Base-by-base conservation (phyloP, 1,140 invertebrate species). In the Plutomurus gul region DNA sequence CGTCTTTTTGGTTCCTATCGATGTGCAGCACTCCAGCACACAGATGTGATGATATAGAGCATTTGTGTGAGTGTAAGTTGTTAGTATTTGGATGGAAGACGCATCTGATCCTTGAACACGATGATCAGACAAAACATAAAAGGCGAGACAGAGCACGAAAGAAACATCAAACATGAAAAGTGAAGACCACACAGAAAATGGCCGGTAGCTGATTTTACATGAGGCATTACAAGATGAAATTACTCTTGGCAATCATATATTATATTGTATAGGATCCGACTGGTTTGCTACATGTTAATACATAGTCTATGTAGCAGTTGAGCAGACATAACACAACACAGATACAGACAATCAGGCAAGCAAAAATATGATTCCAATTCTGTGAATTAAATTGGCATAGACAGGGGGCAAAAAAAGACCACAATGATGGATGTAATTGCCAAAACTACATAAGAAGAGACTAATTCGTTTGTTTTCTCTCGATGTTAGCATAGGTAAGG, bases 111-210 rank as follows among this genome's bases (percentile, higher is more conserved):
- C 56, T 18, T n/a, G 47, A 51, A n/a, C 47, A 51, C 36, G 56
- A 65, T 65, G 56, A 65, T 65, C 56, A 65, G 27, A 30, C 56
- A 8, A 65, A 65, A 65, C 36, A 27, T 25, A 65, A 33, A 36
- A 65, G 27, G 27, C 27, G 56, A 33, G 56, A 27, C 27, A 65
- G 27, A 13, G 13, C 27, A 65, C 56, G 36, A 65, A 60, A 65
- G 56, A 65, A 65, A 65, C 56, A 65, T 33, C 56, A 65, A 65
- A 65, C 56, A 33, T 65, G 56, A 65, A 65, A 65, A 65, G 25
- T 65, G 25, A n/a, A 33, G 56, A 65, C 56, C 56, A 65, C 56
- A 65, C 56, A 65, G 56, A n/a, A n/a, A 33, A 65, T 65, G 25
- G 56, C 56, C 27, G 27, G 25, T 65, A 65, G 56, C 56, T 65